Conservation (phyloP, 1,140 invertebrate species). For the Periplaneta americana region DNA sequence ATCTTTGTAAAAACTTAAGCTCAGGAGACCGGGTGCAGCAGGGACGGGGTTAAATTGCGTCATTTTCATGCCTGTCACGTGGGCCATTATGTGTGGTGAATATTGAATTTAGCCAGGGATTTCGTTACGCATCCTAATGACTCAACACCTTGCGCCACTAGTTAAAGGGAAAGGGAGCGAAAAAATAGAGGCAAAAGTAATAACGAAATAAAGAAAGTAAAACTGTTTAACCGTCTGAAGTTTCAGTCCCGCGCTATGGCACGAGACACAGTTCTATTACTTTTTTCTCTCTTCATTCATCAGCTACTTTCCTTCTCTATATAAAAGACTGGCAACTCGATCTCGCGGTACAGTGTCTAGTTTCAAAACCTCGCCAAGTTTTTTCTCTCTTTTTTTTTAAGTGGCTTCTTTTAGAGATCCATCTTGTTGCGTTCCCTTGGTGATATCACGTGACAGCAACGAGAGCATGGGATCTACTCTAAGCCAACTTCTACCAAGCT, state of each 20-base stretch:
- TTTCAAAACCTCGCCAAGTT: not conserved
- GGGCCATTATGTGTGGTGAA: not conserved
- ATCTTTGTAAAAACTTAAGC: too few species aligned
- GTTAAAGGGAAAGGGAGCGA: too few species aligned
- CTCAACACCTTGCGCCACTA: not conserved
- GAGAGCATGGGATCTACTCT: not conserved
- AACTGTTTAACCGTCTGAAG: not conserved
- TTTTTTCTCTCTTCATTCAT: not conserved
- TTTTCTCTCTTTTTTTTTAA: not conserved
- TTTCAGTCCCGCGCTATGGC: not conserved
- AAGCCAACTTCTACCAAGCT: not conserved
- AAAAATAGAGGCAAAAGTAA: too few species aligned
- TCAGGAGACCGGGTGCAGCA: too few species aligned
- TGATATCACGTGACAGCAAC: not conserved
- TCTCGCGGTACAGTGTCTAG: not conserved
- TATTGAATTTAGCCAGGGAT: not conserved
- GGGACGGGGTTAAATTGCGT: not conserved
- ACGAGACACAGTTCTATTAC: not conserved
- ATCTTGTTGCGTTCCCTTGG: not conserved
- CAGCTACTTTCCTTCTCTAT: not conserved
- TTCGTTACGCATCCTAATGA: not conserved
- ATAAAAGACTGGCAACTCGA: not conserved
- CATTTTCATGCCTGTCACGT: not conserved
- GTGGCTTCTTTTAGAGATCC: not conserved
- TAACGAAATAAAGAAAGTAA: not conserved